Base-by-base conservation (phyloP, 2,113 vertebrate genomes). In the Pelodiscus sinensis region DNA sequence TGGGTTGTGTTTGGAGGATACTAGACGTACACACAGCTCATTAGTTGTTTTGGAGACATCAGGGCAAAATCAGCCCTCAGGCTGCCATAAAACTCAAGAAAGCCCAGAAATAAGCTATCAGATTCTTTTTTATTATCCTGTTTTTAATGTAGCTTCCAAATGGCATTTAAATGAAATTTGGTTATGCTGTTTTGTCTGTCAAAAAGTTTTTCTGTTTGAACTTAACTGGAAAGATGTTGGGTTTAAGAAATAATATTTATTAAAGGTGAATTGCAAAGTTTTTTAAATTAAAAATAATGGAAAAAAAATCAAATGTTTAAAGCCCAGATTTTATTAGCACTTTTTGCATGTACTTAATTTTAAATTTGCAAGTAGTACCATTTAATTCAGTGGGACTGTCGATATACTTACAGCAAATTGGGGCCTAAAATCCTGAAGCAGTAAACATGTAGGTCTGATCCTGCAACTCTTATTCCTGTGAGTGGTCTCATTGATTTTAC, bases 191-290 rank as follows among this genome's bases (percentile, higher is more conserved):
- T 92, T 92, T 84, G 82, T 95, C 35, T 96, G 95, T 92, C 88
- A 68, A 6, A 82, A 81, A 93, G 92, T 86, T 81, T 86, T 94
- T 85, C 88, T 97, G 55, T 95, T 94, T 82, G 82, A 97, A 87
- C 79, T 35, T 97, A 97, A 94, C 84, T 97, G 95, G 93, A 97
- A 97, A 97, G 91, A 88, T 92, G 55, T 90, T 96, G 86, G 93
- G 82, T 95, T 96, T 93, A 93, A 96, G 94, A 97, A 90, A 89
- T 97, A 97, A 92, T 97, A 97, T 97, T 96, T 98, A 96, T 98
- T 95, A 96, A 97, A 98, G 95, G 68, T 96, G 97, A 98, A 97
- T 96, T 97, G 95, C 95, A 97, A 97, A 96, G 93, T 95, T 96
- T 95, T 94, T 94, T 90, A 92, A 86, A 89, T 91, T 88, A 89